These are phyloP conservation scores for Tragelaphus scriptus DNA, from an alignment of 2,113 vertebrate genomes.

Conservation along the genomic window DNA sequence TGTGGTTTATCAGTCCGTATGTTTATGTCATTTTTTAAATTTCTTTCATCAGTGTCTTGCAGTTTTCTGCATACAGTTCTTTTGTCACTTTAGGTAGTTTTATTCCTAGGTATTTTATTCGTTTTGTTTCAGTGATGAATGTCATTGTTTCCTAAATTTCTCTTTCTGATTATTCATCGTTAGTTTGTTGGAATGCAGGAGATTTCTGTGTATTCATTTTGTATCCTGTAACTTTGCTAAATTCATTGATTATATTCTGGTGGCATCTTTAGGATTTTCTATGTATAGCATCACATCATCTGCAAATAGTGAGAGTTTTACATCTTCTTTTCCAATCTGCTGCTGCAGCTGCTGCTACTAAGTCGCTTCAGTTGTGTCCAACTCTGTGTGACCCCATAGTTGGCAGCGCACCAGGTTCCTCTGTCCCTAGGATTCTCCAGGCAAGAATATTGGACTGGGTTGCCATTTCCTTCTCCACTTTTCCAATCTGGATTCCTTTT, in stretches of 20 bases:
- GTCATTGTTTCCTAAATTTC: background rate
- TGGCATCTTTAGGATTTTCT: background rate
- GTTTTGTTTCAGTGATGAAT: background rate
- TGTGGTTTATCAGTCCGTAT: background rate
- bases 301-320: background rate
- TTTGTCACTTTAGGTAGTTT: background rate
- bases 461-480: background rate
- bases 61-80: background rate
- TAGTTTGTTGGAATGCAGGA: background rate
- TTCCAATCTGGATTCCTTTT: background rate
- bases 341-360: background rate
- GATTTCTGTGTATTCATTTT: background rate
- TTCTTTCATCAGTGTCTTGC: background rate
- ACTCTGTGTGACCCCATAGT: background rate
- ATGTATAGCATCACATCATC: background rate
- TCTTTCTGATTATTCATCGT: background rate
- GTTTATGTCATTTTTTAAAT: background rate
- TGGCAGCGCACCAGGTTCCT: background rate
- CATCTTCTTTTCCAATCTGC: background rate
- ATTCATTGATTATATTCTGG: background rate
- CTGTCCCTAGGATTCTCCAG: background rate
- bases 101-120: background rate
- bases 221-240: background rate
- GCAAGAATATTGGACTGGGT: background rate
- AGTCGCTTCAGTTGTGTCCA: background rate